Evolutionary conservation across 2,113 vertebrate genomes (phyloP), one percentile per base, ranked within the genome.

Genomic region (Pseudopodoces humilis): DNA sequence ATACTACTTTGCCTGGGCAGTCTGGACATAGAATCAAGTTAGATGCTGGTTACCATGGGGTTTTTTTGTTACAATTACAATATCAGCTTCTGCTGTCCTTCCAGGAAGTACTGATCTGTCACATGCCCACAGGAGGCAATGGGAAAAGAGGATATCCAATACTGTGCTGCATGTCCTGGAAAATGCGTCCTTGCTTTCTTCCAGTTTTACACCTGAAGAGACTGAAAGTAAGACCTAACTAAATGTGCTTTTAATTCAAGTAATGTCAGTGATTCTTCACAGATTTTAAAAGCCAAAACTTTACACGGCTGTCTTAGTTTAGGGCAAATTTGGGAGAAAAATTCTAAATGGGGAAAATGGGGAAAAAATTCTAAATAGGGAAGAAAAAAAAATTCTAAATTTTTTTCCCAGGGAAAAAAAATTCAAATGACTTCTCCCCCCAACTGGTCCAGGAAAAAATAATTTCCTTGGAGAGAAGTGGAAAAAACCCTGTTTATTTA

Each of bases 161-260:
- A 89, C 97, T 0, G 89, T 98, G 43, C 90, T 98, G 74, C 94
- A 95, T 86, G 96, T 97, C 88, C 88, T 99, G 88, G 97, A 97
- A 92, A 97, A 98, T 14, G 98, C 97, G 4, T 95, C 98, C 37
- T 95, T 99, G 63, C 94, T 98, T 59, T 97, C 98, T 65, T 98
- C 98, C 39, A 98, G 97, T 80, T 97, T 98, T 67, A 69, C 69
- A 52, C 27, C 90, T 46, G 96, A 97, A 39, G 96, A 96, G 4
- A 47, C 86, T 50, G 74, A 52, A 95, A 88, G 98, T 98, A 88
- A 96, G 94, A 83, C 93, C 37, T 89, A n/a, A 37, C 39, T 64
- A 65, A 74, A 24, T 39, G 23, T 79, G 50, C 1, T 25, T 85
- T 88, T 75, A 74, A 44, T 70, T 86, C 8, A 59, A 79, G 31